These are phyloP conservation scores for Meloidogyne floridensis DNA, from an alignment of 1,140 invertebrate species.

Conservation along the genomic window DNA sequence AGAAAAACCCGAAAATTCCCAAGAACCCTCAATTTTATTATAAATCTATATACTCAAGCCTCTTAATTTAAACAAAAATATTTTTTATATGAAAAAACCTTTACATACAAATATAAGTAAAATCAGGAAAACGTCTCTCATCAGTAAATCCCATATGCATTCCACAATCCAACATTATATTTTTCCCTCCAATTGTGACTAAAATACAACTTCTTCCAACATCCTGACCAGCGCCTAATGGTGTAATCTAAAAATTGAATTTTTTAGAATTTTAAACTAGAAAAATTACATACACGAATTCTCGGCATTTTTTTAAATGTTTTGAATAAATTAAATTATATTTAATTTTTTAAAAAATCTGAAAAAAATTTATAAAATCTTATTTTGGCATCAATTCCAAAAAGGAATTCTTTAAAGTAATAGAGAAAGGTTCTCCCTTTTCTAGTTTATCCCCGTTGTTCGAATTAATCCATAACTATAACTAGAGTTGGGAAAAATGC, in stretches of 20 bases:
- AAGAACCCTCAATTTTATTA: too few species aligned
- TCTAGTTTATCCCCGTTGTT: too few species aligned
- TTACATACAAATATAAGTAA: slow-evolving; percentile 72
- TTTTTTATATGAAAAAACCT: slow-evolving; percentile 2
- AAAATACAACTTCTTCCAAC: slow-evolving; percentile 97
- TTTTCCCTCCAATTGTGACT: slow-evolving; percentile 92
- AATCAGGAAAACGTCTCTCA: slow-evolving; percentile 96
- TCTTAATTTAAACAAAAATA: background rate
- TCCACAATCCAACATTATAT: slow-evolving; percentile 99
- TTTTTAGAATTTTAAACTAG: slow-evolving; percentile 13
- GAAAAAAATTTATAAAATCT: too few species aligned
- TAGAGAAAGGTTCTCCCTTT: too few species aligned
- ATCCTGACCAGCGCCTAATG: slow-evolving; percentile 72
- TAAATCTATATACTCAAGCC: too few species aligned
- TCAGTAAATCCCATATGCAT: slow-evolving; percentile 99
- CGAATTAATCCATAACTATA: too few species aligned
- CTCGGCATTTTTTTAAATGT: background rate
- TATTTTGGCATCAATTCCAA: too few species aligned
- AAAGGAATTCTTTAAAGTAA: too few species aligned
- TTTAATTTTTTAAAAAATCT: background rate
- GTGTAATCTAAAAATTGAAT: slow-evolving; percentile 54
- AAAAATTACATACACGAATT: slow-evolving; percentile 2
- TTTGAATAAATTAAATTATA: background rate
- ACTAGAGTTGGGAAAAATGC: too few species aligned
- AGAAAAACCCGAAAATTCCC: too few species aligned